Conservation (phyloP, 1,140 invertebrate genomes). For the Drosophila triauraria region DNA sequence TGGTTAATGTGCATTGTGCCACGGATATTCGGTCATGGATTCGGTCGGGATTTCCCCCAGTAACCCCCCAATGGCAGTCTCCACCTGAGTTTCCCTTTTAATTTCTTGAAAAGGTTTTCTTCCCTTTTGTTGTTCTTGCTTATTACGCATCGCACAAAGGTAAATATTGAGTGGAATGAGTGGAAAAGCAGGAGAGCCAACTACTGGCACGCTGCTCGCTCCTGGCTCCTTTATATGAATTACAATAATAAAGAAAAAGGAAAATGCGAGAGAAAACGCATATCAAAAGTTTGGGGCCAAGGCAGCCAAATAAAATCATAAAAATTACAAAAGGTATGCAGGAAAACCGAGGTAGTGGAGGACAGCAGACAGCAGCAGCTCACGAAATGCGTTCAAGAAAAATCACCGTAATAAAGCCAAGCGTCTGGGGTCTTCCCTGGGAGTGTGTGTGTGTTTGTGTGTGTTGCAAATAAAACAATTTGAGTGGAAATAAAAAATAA, state of each 20-base stretch:
- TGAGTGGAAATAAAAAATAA: conserved; percentile 83
- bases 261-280: conserved; percentile 55
- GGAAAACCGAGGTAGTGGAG: conserved; percentile 33
- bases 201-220: conserved; percentile 14
- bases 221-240: conserved; percentile 66
- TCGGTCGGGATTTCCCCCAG: conserved; percentile 3
- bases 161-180: conserved; percentile 31
- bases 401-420: conserved; percentile 80
- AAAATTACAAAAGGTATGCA: conserved; percentile 80
- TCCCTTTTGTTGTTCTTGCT: conserved; percentile 39
- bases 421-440: conserved; percentile 44
- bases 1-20: conserved; percentile 31
- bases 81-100: conserved; percentile 62
- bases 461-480: conserved; percentile 78
- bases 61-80: neutral
- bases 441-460: conserved; percentile 24
- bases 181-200: conserved; percentile 18
- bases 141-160: conserved; percentile 62
- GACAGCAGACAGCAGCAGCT: conserved; percentile 63
- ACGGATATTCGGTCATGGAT: conserved; percentile 58
- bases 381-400: conserved; percentile 79
- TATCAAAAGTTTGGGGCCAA: conserved; percentile 51
- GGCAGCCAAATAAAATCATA: conserved; percentile 75
- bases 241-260: conserved; percentile 76
- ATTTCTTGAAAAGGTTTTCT: conserved; percentile 76